A percentile compares a stretch with the other conserved stretches of the same genome.
Evolutionary conservation across 2,113 vertebrate genomes (phyloP).

Genomic region (Porphyrio hochstetteri): DNA sequence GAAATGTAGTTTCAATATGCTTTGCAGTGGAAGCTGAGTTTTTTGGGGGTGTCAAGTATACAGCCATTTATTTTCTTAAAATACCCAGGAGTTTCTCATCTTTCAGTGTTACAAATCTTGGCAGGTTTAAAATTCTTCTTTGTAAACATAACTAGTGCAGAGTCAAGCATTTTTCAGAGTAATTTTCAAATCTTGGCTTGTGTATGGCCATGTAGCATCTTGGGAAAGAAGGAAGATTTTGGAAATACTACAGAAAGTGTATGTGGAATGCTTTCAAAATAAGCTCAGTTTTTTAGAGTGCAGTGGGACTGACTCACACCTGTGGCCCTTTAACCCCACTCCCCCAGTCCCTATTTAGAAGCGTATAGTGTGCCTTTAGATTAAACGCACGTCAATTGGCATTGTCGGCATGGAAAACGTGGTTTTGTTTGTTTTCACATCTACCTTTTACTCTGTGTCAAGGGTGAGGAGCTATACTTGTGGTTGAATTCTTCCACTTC

Average conservation of each 20-base stretch:
- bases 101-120: neutral
- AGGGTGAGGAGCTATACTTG: neutral
- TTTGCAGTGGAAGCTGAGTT: neutral
- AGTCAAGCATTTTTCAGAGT: neutral
- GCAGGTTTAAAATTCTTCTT: neutral
- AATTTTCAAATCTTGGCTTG: neutral
- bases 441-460: neutral
- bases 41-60: neutral
- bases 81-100: neutral
- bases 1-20: neutral
- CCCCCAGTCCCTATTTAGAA: neutral
- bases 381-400: neutral
- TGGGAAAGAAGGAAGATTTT: neutral
- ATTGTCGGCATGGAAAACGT: neutral
- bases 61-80: neutral
- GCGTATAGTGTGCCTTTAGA: neutral
- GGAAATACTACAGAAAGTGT: neutral
- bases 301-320: neutral
- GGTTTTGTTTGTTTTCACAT: neutral
- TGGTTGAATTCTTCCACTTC: neutral
- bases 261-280: neutral
- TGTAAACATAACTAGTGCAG: neutral
- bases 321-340: neutral
- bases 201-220: neutral
- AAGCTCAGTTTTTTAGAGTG: neutral